Percentiles rank a stretch among this genome's conserved stretches.
These are phyloP conservation scores for Oreocharis arfaki DNA, from an alignment of 2,113 vertebrate genomes.

Conservation along the genomic window DNA sequence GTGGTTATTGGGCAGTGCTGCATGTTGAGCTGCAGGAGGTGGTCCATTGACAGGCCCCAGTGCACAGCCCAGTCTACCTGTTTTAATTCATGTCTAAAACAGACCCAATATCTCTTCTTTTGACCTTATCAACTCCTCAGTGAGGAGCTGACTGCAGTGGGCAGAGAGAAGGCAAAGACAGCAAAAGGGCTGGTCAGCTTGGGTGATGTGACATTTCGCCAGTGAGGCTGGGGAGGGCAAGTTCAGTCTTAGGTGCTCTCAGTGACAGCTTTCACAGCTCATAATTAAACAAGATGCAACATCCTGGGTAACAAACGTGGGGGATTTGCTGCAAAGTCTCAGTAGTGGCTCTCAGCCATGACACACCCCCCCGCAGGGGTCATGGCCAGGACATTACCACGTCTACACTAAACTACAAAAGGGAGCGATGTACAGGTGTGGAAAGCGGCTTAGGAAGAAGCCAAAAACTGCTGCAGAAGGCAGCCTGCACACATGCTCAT, in stretches of 20 bases:
- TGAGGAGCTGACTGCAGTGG: background rate
- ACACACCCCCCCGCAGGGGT: background rate
- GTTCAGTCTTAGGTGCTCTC: background rate
- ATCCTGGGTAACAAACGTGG: fast-evolving
- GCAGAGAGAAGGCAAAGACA: background rate
- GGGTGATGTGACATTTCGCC: background rate
- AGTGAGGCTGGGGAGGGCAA: background rate
- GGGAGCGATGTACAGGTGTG: background rate
- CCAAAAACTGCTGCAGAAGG: background rate
- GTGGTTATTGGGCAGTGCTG: background rate
- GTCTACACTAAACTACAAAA: background rate
- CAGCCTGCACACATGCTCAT: background rate
- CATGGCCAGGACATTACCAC: background rate
- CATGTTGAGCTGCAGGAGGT: background rate
- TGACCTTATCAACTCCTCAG: background rate
- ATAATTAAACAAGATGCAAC: background rate
- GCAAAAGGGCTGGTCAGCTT: background rate
- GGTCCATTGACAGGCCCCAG: background rate
- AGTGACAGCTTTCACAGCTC: background rate
- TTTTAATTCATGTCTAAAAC: background rate
- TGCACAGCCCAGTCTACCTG: background rate
- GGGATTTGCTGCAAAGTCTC: background rate
- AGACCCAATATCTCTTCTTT: background rate
- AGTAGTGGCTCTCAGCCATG: background rate
- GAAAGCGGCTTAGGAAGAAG: background rate